Evolutionary conservation across 2,888 invertebrate species (phyloP), one percentile per base, ranked within the genome.

Genomic region (Drosophila barbarae): DNA sequence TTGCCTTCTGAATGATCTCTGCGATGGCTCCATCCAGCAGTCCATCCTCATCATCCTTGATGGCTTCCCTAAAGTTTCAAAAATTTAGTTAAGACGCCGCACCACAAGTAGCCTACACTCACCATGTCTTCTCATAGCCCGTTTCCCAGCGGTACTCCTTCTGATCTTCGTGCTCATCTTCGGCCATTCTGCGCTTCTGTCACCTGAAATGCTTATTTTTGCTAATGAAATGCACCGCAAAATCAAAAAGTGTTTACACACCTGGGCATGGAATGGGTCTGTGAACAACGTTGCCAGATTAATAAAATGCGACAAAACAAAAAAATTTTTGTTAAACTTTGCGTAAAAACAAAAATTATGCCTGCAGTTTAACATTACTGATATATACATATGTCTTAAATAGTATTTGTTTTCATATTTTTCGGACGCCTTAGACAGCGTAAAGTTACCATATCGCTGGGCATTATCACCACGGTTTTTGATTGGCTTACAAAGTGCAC

Each of bases 71-170:
- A 69, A 18, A 23, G 7, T 21, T 35, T 35, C 10, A 3, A 9
- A 26, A 18, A 26, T 32, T n/a, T 4, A 38, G 13, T 32, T 15
- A 2, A 12, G 10, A 10, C 13, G 18, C 15, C 5, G 21, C 23
- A 15, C 57, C n/a, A 7, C 5, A 12, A 9, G 10, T 13, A 13
- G 8, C 9, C 15, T 26, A n/a, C 10, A 2, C 50, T 51, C 4
- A 63, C 63, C 97, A 97, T 87, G 97, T 97, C 90, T 96, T 97
- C 88, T 97, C 97, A 89, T 97, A 97, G 77, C 97, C 97, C 52
- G 96, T 96, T 89, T 97, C 97, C 97, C 97, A 97, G 55, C 97
- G 93, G 88, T 97, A 97, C 88, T 96, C 97, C 84, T 96, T 96
- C 28, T 93, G 92, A 88, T 96, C 95, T 47, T 95, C 95, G 67